Evolutionary conservation across 2,113 vertebrate species (phyloP).

Genomic region (Pygoscelis antarcticus): DNA sequence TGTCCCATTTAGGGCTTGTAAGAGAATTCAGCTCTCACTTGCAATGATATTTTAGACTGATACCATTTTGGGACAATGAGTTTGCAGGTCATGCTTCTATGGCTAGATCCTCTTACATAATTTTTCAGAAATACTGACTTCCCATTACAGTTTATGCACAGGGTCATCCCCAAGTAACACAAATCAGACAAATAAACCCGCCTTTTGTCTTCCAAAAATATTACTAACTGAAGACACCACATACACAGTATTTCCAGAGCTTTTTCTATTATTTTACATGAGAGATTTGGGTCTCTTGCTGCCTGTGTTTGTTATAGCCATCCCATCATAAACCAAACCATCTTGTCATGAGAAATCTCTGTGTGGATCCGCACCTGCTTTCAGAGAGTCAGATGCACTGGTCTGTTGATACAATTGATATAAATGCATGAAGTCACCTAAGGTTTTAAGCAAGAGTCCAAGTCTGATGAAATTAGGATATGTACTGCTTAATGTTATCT

Average conservation of each 20-base stretch:
- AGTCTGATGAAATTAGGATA: conserved; percentile 51
- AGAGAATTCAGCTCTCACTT: conserved; percentile 23
- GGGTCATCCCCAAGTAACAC: neutral
- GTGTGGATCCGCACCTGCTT: neutral
- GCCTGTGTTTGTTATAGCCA: neutral
- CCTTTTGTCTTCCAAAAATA: neutral
- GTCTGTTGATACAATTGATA: conserved; percentile 41
- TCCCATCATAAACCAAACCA: neutral
- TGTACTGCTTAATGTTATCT: conserved; percentile 16
- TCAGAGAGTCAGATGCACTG: neutral
- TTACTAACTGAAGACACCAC: neutral
- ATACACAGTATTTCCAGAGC: neutral
- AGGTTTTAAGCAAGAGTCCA: conserved; percentile 15
- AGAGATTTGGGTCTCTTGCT: neutral
- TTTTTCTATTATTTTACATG: neutral
- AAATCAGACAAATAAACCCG: conserved; percentile 2
- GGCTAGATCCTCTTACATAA: neutral
- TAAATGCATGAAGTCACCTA: conserved; percentile 45
- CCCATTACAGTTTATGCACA: neutral
- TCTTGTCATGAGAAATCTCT: neutral
- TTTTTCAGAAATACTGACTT: conserved; percentile 29
- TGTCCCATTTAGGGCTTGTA: neutral
- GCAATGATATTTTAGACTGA: conserved; percentile 39
- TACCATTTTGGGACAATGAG: conserved; percentile 32
- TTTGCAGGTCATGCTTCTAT: conserved; percentile 20